Percentiles rank a stretch among this genome's conserved stretches.
Conservation (phyloP, 2,888 invertebrate genomes). For the Apodemia duryi region DNA sequence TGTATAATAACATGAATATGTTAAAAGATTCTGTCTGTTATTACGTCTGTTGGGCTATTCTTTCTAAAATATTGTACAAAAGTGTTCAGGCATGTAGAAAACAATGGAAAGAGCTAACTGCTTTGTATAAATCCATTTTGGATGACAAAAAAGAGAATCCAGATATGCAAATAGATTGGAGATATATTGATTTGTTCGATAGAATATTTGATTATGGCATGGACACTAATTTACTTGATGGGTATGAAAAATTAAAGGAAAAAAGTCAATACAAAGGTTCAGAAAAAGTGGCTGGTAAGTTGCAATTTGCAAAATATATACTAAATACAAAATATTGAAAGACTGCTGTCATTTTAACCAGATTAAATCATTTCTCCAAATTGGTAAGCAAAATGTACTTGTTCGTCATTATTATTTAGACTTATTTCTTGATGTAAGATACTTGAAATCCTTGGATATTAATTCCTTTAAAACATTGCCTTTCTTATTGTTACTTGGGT, state of each 20-base stretch:
- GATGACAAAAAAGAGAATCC: constrained; percentile 64
- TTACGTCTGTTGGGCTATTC: constrained; percentile 57
- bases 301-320: neutral
- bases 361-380: too few relatives aligned
- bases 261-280: constrained; percentile 28
- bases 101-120: constrained; percentile 56
- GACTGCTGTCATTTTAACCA: too few relatives aligned
- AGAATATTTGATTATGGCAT: constrained; percentile 69
- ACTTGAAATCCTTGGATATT: too few relatives aligned
- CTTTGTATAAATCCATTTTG: constrained; percentile 53
- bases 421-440: too few relatives aligned
- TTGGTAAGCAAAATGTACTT: too few relatives aligned
- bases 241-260: constrained; percentile 42
- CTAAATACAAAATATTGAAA: neutral
- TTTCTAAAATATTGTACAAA: constrained; percentile 44
- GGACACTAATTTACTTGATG: constrained; percentile 52
- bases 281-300: constrained; percentile 49
- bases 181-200: constrained; percentile 67
- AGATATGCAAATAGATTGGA: constrained; percentile 66
- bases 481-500: too few relatives aligned
- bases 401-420: too few relatives aligned
- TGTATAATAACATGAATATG: constrained; percentile 56
- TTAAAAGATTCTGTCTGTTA: constrained; percentile 61
- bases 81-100: constrained; percentile 43
- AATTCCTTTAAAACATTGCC: too few relatives aligned